Percentiles rank a stretch among this genome's conserved stretches.
phyloP scores from a whole-genome alignment of 2,888 invertebrate genomes.

The Polylopha cassiicola region DNA sequence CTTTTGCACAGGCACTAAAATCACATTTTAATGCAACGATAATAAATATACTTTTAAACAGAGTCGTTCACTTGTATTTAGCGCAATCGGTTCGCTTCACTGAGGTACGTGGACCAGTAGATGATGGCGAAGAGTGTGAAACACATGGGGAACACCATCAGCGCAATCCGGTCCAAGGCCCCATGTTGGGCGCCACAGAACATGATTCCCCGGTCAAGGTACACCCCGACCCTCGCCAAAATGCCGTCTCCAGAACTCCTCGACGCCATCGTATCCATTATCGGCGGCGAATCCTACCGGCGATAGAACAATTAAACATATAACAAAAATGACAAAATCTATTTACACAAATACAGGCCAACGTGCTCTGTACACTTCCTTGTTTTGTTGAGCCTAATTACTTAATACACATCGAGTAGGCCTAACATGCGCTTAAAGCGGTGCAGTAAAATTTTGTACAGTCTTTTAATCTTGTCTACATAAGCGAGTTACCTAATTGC shows the following conservation, averaged over 20 bases:
- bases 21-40: slow-evolving; percentile 15
- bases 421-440: slow-evolving; percentile 35
- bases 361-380: slow-evolving; percentile 3
- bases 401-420: slow-evolving; percentile 23
- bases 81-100: slow-evolving; percentile 70
- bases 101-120: slow-evolving; percentile 80
- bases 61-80: slow-evolving; percentile 29
- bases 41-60: background rate
- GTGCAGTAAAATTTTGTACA: slow-evolving; percentile 26
- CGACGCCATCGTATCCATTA: slow-evolving; percentile 58
- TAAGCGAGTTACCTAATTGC: slow-evolving; percentile 13
- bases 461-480: slow-evolving; percentile 10
- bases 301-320: slow-evolving; percentile 6
- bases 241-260: slow-evolving; percentile 45
- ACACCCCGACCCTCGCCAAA: slow-evolving; percentile 52
- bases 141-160: slow-evolving; percentile 78
- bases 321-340: slow-evolving; percentile 16
- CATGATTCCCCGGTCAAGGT: slow-evolving; percentile 74
- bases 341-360: slow-evolving; percentile 22
- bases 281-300: slow-evolving; percentile 68
- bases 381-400: slow-evolving; percentile 18
- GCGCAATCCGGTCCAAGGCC: slow-evolving; percentile 76
- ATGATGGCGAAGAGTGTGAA: slow-evolving; percentile 76
- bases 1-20: slow-evolving; percentile 42
- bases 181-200: slow-evolving; percentile 80